Evolutionary conservation across 2,797 vertebrate species (phyloP), one percentile per base, ranked within the genome.

Genomic region (Tolypeutes matacus): DNA sequence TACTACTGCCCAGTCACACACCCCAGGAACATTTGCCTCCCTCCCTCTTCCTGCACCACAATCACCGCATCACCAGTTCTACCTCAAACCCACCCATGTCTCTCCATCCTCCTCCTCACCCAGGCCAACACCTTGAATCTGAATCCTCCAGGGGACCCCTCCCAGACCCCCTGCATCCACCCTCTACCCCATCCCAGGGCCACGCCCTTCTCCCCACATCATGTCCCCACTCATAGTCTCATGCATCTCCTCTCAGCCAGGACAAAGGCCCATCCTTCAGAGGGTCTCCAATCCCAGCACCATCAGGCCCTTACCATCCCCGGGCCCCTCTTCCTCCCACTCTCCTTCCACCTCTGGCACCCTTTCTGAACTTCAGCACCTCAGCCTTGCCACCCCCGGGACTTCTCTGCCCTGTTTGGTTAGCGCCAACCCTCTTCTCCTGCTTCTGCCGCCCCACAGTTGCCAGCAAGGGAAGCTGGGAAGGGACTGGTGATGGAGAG

Each of bases 251-350:
- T 4, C 56, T 3, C 80, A 56, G 49, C 72, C 6, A 3, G 7
- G 56, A 7, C 11, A 42, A 56, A 85, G 29, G 23, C 29, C 3
- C 39, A 17, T 77, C 49, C 13, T 36, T 46, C 36, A 25, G 21
- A 21, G 27, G 62, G 56, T n/a, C 13, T 39, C 62, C 29, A 36
- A 17, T 25, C 4, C 29, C 23, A 34, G 1, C 5, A 7, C 5
- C 20, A 14, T 14, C 21, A 10, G 31, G 13, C 64, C 36, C 62
- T 0, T 4, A 1, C 4, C 15, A 75, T 56, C 17, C 49, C 72
- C 5, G 0, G 10, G 51, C 2, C 64, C 11, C 3, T 49, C 72
- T 39, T 18, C 20, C 27, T 9, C 58, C 62, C 2, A 0, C 10
- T 76, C 15, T 42, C 69, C 39, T 0, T 0, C 7, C 34, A 62